Evolutionary conservation across 1,140 invertebrate species (phyloP), one percentile per base, ranked within the genome.

Genomic region (Drosophila takahashii): DNA sequence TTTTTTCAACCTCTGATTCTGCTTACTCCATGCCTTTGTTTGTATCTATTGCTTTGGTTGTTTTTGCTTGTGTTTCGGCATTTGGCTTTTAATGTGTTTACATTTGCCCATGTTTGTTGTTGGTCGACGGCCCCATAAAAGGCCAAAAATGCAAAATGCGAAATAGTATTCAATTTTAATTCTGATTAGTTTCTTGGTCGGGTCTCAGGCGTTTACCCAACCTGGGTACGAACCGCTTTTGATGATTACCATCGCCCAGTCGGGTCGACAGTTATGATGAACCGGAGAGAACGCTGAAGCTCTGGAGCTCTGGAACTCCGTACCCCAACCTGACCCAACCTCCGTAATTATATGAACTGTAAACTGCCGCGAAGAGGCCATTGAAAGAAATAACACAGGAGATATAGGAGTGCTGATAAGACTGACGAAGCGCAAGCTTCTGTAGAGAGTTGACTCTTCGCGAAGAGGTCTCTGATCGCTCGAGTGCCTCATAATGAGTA

Each of bases 81-180:
- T 83, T 87, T 61, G 42, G 70, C 75, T 83, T 83, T 87, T 87
- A 89, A 87, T 89, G 84, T 87, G 84, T 87, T 87, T 86, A 77
- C 62, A 56, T 77, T 76, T 53, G 45, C 22, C 50, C n/a, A 15
- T 57, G 42, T 72, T 69, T 71, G 44, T 42, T 41, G 54, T 52
- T 62, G 39, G 42, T 61, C 42, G 81, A 67, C 72, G 80, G 76
- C 72, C 48, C 56, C 77, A 80, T 81, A 62, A 85, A 78, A 78
- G 67, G 45, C 36, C 13, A 61, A 57, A 41, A 73, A 41, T 64
- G 65, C 56, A 41, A 75, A 61, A 58, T 62, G 65, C 81, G 48
- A 85, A 85, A 84, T 87, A 87, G 83, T 83, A 79, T 79, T 81
- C 51, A 81, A 86, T 66, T 87, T 83, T 72, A 87, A 86, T 86